These are phyloP conservation scores for Cydia pomonella DNA, from an alignment of 1,140 invertebrate genomes.

Conservation along the genomic window DNA sequence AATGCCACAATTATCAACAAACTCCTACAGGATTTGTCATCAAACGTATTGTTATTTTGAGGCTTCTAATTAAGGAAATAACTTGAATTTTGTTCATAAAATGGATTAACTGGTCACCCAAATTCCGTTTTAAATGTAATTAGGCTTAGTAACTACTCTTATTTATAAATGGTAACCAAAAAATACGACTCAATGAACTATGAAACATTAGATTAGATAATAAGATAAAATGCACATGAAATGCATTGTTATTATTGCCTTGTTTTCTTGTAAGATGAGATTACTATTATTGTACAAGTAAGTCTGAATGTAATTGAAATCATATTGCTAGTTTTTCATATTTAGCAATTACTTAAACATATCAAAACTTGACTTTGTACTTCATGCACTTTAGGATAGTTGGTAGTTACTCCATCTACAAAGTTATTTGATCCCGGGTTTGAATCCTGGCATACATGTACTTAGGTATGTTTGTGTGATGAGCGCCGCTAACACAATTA, in stretches of 20 bases:
- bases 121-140: not conserved
- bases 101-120: not conserved
- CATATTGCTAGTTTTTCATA: not conserved
- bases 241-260: not conserved
- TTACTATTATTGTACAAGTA: not conserved
- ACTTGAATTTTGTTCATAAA: not conserved
- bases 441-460: no score
- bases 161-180: not conserved
- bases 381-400: no score
- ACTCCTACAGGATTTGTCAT: slow-evolving; percentile 48
- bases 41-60: not conserved
- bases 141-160: not conserved
- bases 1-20: slow-evolving; percentile 55
- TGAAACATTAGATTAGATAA: not conserved
- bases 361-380: no score
- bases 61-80: not conserved
- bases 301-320: not conserved
- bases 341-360: no score
- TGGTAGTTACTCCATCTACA: no score
- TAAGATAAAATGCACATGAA: not conserved
- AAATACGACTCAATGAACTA: not conserved
- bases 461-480: no score
- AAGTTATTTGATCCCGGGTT: no score
- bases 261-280: not conserved
- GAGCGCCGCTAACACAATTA: no score